These are phyloP conservation scores for Leucophenga maculata DNA, from an alignment of 2,888 invertebrate species.

Conservation along the genomic window DNA sequence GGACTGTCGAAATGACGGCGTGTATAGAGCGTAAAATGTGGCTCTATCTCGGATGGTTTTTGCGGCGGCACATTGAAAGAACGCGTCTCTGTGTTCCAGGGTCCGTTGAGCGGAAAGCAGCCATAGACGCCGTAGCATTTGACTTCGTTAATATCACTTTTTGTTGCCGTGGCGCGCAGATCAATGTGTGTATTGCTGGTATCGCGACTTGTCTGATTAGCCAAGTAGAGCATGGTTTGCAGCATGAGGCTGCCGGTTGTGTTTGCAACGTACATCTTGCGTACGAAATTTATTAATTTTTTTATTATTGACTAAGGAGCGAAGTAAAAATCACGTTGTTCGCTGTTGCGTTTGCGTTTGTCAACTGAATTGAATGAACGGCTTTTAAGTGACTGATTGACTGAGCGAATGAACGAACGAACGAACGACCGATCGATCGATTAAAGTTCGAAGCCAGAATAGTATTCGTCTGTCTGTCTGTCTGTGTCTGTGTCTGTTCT, in stretches of 20 bases:
- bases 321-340: too few relatives aligned
- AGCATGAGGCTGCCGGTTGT: constrained; percentile 71
- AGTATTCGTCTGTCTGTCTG: too few relatives aligned
- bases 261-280: constrained; percentile 67
- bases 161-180: constrained; percentile 67
- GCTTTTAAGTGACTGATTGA: too few relatives aligned
- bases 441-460: too few relatives aligned
- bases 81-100: constrained; percentile 84
- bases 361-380: too few relatives aligned
- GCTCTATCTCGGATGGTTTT: constrained; percentile 77
- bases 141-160: constrained; percentile 72
- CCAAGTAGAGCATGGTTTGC: constrained; percentile 72
- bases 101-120: constrained; percentile 84
- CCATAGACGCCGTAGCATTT: constrained; percentile 86
- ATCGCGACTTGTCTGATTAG: constrained; percentile 69
- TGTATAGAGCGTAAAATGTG: constrained; percentile 76
- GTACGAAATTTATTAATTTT: too few relatives aligned
- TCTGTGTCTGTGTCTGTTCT: too few relatives aligned
- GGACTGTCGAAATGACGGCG: constrained; percentile 73
- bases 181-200: constrained; percentile 68
- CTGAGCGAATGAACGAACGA: too few relatives aligned
- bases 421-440: too few relatives aligned
- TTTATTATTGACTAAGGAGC: too few relatives aligned
- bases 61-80: constrained; percentile 87
- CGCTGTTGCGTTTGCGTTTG: too few relatives aligned